Evolutionary conservation across 2,888 invertebrate genomes (phyloP).

Genomic region (Tinea pellionella): DNA sequence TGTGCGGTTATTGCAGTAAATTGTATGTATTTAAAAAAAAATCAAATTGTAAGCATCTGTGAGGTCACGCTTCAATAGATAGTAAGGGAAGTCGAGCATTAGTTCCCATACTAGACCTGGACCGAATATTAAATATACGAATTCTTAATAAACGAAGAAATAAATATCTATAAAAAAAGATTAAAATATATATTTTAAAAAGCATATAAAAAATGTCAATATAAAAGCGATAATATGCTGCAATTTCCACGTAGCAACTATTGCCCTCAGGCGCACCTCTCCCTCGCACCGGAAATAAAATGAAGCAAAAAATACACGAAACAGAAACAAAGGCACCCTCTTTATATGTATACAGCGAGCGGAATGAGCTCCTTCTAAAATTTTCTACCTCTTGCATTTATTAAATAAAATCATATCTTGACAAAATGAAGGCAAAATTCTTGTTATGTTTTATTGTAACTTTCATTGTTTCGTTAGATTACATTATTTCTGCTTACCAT

Average conservation of each 20-base stretch:
- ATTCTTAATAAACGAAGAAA: no score
- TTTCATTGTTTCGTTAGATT: not conserved
- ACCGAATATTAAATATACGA: no score
- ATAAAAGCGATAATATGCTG: not conserved
- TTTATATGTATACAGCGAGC: not conserved
- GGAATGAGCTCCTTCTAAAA: not conserved
- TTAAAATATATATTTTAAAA: no score
- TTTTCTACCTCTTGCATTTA: slow-evolving; percentile 6
- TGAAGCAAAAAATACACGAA: not conserved
- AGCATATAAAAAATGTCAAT: not conserved
- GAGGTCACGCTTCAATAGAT: no score
- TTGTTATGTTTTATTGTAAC: not conserved
- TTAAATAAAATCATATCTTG: slow-evolving; percentile 6
- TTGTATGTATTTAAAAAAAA: no score
- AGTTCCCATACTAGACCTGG: no score
- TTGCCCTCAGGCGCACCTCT: not conserved
- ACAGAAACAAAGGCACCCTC: slow-evolving; percentile 3
- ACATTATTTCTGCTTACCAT: not conserved
- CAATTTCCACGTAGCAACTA: not conserved
- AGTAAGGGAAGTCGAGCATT: no score
- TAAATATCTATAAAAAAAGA: no score
- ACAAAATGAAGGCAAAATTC: not conserved
- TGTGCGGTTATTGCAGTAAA: no score
- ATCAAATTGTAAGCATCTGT: no score
- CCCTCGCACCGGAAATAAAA: not conserved